A percentile compares a stretch with the other conserved stretches of the same genome.
Conservation (phyloP, 2,113 vertebrate species). For the Gymnogyps californianus region DNA sequence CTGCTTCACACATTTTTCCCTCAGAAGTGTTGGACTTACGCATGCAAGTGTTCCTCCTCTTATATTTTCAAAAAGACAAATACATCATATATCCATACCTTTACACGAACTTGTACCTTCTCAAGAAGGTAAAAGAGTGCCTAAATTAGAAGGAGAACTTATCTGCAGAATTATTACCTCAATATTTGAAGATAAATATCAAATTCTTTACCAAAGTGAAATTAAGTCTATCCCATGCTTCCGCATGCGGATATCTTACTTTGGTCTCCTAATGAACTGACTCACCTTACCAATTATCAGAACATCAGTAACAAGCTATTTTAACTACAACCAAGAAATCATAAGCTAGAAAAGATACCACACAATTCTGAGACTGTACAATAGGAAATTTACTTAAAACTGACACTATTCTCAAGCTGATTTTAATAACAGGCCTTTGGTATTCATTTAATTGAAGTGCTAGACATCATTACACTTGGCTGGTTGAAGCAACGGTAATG, state of each 20-base stretch:
- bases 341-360: neutral
- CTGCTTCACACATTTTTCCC: neutral
- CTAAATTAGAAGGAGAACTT: neutral
- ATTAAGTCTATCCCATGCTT: neutral
- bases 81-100: neutral
- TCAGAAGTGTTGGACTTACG: neutral
- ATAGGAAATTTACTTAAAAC: neutral
- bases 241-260: neutral
- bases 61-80: neutral
- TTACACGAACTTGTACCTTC: neutral
- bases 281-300: neutral
- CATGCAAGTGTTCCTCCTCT: neutral
- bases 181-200: neutral
- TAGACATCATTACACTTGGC: neutral
- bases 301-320: neutral
- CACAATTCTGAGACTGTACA: neutral
- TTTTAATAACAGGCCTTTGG: neutral
- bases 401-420: neutral
- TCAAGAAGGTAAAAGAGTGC: neutral
- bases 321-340: neutral
- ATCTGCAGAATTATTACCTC: neutral
- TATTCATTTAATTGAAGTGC: neutral
- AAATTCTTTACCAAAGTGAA: neutral
- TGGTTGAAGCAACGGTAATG: neutral
- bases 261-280: neutral